Base-by-base conservation (phyloP, 2,797 vertebrate genomes). In the Ambastaia sidthimunki region DNA sequence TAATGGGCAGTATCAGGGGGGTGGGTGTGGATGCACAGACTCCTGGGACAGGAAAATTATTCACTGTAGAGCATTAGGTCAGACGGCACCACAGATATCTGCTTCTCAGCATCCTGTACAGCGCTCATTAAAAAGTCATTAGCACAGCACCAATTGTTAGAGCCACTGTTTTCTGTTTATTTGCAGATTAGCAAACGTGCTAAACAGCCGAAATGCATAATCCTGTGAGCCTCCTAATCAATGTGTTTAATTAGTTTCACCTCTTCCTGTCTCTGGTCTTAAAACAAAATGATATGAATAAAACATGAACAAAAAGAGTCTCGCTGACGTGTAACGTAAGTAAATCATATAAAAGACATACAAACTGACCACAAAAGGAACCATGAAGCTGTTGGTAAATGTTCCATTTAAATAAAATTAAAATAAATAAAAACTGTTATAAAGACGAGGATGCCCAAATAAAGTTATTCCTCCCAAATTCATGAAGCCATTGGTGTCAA, bases 51-150 rank as follows among this genome's bases (percentile, higher is more conserved):
- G 28, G 18, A 23, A 2, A 13, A 47, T 52, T 16, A 25, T 37
- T 28, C 28, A 52, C 3, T 13, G 11, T 19, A 62, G 16, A 57
- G 11, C 37, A 41, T 41, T 41, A 41, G 37, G 37, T 41, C 37
- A 23, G 54, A 66, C 37, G 19, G 52, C 54, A 48, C 5, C 23
- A 60, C 31, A 74, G 48, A 74, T 65, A 31, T 57, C 62, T 80
- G 34, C 60, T 73, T 21, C 57, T 80, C 60, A 72, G 77, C 70
- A 70, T 79, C 76, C 23, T 63, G 34, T 54, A n/a, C 44, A 31
- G 10, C 72, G 13, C 23, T 68, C 57, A 28, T 73, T 74, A 70
- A 80, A 80, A 69, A 60, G 23, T 44, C 6, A 62, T 77, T 48
- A 74, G 54, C 57, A 0, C 12, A 28, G 47, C 31, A 62, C 62